Evolutionary conservation across 2,113 vertebrate species (phyloP).

Genomic region (Charina bottae): DNA sequence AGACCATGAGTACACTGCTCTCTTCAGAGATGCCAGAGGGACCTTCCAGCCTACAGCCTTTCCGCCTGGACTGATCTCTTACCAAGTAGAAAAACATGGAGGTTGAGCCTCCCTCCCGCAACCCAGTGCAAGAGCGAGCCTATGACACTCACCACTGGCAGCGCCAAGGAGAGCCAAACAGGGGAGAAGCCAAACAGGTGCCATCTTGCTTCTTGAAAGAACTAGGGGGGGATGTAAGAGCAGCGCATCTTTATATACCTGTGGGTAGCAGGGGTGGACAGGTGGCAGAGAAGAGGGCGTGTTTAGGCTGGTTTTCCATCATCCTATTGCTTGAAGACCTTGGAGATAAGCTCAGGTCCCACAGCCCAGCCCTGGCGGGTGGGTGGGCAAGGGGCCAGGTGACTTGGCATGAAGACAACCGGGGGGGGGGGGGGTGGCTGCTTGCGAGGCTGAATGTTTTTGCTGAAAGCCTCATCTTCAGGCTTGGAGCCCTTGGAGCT

Average conservation of each 20-base stretch:
- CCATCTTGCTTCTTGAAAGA: constrained; percentile 9
- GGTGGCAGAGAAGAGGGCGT: not conserved
- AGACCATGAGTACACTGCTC: accelerated
- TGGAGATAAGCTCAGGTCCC: constrained; percentile 7
- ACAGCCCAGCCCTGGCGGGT: not conserved
- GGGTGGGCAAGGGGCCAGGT: not conserved
- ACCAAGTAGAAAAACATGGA: no score
- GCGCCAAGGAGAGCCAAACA: constrained; percentile 25
- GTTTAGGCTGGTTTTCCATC: not conserved
- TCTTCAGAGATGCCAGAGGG: not conserved
- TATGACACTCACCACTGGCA: not conserved
- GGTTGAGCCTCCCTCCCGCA: not conserved
- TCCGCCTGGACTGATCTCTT: not conserved
- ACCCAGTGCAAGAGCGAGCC: no score
- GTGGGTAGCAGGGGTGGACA: not conserved
- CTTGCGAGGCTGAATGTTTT: not conserved
- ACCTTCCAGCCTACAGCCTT: not conserved
- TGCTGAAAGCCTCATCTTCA: not conserved
- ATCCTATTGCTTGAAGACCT: constrained; percentile 6
- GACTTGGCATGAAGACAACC: not conserved
- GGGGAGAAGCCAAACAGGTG: constrained; percentile 25
- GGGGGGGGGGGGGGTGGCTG: not conserved
- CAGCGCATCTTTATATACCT: not conserved
- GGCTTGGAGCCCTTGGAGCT: not conserved
- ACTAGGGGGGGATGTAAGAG: not conserved